These are phyloP conservation scores for Ormyrus rosae DNA, from an alignment of 2,888 invertebrate genomes.

Conservation along the genomic window DNA sequence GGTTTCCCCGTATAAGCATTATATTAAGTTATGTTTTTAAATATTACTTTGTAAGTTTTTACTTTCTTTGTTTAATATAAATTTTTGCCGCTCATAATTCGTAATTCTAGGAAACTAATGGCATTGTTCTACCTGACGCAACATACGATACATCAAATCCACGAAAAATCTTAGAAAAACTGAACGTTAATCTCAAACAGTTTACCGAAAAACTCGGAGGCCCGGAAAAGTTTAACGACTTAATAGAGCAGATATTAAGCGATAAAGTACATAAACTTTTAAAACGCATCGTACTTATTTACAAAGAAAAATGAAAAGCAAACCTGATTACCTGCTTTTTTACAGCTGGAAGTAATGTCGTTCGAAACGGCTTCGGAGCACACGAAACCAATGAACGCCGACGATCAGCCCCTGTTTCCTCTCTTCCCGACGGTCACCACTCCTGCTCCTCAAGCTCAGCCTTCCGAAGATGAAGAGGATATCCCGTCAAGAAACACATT, in stretches of 20 bases:
- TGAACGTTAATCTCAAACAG: constrained; percentile 74
- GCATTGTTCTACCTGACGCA: constrained; percentile 76
- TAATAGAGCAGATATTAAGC: constrained; percentile 63
- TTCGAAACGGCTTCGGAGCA: constrained; percentile 62
- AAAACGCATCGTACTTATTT: background rate
- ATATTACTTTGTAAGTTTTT: no score
- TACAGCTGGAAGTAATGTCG: constrained; percentile 67
- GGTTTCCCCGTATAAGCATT: no score
- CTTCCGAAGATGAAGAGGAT: constrained; percentile 88
- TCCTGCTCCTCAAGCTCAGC: constrained; percentile 62
- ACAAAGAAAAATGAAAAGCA: no score
- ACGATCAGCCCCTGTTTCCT: constrained; percentile 68
- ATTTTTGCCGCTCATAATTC: no score
- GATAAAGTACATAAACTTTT: constrained; percentile 63
- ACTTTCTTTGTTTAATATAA: no score
- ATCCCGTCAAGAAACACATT: constrained; percentile 87
- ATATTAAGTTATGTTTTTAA: no score
- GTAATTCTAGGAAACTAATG: constrained; percentile 70
- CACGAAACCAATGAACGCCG: constrained; percentile 59
- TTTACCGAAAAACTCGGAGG: constrained; percentile 72
- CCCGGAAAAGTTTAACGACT: constrained; percentile 71
- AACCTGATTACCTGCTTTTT: background rate
- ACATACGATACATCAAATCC: constrained; percentile 60
- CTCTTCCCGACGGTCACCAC: constrained; percentile 65
- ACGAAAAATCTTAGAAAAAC: constrained; percentile 74